These are phyloP conservation scores for Brachyptera risi DNA, from an alignment of 2,888 invertebrate species.

Conservation along the genomic window DNA sequence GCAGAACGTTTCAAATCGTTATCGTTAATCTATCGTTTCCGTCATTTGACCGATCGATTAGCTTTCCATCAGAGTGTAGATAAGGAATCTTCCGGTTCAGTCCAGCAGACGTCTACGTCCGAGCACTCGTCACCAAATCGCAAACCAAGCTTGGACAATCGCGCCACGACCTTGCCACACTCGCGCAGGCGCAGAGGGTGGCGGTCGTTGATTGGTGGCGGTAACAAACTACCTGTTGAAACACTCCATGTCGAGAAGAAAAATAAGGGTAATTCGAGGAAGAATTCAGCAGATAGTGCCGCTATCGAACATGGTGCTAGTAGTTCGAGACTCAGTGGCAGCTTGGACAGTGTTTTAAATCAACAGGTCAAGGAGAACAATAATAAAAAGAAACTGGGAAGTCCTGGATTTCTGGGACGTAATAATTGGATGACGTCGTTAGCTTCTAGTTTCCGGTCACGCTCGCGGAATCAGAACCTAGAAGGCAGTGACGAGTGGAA, in stretches of 20 bases:
- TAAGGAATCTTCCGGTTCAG: conserved; percentile 41
- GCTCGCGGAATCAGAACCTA: not conserved
- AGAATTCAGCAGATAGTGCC: conserved; percentile 41
- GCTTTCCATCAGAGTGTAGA: conserved; percentile 48
- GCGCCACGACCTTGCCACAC: conserved; percentile 44
- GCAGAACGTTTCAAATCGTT: conserved; percentile 40
- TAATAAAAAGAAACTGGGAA: conserved; percentile 25
- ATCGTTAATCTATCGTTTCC: conserved; percentile 50
- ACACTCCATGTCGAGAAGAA: not conserved
- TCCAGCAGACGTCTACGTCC: too few species aligned
- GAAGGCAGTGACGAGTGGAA: not conserved
- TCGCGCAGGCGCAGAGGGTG: conserved; percentile 42
- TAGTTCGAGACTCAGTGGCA: conserved; percentile 25
- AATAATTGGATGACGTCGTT: conserved; percentile 45
- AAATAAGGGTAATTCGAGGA: conserved; percentile 39
- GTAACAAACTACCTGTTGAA: too few species aligned
- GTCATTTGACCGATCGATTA: conserved; percentile 51
- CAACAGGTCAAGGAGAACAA: conserved; percentile 30
- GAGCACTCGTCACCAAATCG: conserved; percentile 24
- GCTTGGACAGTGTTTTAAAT: conserved; percentile 35
- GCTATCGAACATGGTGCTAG: conserved; percentile 44
- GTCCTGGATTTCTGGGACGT: conserved; percentile 28
- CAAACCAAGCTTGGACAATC: conserved; percentile 36
- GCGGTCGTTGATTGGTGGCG: conserved; percentile 40
- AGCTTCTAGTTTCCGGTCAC: conserved; percentile 43